phyloP scores from a whole-genome alignment of 2,113 vertebrate species.

The Calonectris borealis region DNA sequence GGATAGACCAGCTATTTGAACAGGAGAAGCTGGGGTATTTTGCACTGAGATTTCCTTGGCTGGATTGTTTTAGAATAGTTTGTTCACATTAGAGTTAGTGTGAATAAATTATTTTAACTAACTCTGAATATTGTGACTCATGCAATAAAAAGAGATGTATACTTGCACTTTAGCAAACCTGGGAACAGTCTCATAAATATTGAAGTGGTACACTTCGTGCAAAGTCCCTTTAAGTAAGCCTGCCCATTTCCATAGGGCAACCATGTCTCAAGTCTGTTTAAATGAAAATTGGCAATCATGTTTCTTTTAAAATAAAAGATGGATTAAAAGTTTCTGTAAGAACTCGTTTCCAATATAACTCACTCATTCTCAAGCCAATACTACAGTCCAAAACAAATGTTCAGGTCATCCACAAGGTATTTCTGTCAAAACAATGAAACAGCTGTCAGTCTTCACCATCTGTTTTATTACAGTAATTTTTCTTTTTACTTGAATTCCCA shows the following conservation, averaged over 20 bases:
- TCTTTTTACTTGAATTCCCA: neutral
- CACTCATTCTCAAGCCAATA: neutral
- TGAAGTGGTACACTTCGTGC: neutral
- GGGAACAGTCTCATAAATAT: slow-evolving; percentile 14
- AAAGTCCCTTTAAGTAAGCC: neutral
- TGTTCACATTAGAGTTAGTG: neutral
- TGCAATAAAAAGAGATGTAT: neutral
- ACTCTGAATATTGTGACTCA: neutral
- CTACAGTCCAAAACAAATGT: neutral
- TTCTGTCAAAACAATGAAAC: neutral
- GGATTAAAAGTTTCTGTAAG: neutral
- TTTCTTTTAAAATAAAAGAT: neutral
- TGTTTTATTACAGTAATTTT: neutral
- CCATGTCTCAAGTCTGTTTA: neutral
- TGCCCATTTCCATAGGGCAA: neutral
- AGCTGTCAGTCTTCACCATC: neutral
- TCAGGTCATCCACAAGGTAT: neutral
- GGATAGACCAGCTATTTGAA: neutral
- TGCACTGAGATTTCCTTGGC: neutral
- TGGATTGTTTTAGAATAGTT: neutral
- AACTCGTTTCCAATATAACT: neutral
- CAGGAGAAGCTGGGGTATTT: neutral
- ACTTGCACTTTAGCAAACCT: neutral
- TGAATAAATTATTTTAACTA: neutral
- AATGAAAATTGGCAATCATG: neutral